Percentiles rank a stretch among this genome's conserved stretches.
phyloP scores from a whole-genome alignment of 2,113 vertebrate species.

The Xenopus tropicalis region DNA sequence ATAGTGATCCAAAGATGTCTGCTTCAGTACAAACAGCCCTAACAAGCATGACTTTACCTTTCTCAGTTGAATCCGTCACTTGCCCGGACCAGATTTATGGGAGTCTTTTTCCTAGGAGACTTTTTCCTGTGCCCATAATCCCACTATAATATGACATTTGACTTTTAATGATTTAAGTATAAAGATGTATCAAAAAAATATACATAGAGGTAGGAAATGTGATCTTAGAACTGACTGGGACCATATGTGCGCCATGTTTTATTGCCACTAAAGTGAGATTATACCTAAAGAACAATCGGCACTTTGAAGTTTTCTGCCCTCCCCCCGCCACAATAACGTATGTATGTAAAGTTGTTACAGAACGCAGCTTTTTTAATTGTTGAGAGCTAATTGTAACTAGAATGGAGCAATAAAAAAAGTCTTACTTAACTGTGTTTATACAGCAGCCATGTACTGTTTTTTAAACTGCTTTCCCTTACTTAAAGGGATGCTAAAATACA shows the following conservation, averaged over 20 bases:
- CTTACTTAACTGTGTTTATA: background rate
- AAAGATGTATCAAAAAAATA: conserved; percentile 55
- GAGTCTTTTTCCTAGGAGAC: conserved; percentile 59
- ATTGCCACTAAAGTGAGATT: conserved; percentile 58
- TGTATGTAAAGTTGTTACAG: background rate
- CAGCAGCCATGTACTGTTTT: background rate
- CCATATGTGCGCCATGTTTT: conserved; percentile 50
- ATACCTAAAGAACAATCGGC: conserved; percentile 57
- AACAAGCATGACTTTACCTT: conserved; percentile 71
- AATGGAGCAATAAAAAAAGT: conserved; percentile 1
- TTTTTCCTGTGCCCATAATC: conserved; percentile 39
- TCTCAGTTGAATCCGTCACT: conserved; percentile 67
- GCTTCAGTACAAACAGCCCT: conserved; percentile 68
- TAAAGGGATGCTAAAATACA: background rate
- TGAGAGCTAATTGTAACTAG: background rate
- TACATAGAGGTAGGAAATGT: background rate
- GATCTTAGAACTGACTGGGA: conserved; percentile 28
- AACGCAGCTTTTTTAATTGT: background rate
- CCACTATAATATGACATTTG: conserved; percentile 5
- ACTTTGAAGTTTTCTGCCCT: conserved; percentile 53
- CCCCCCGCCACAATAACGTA: background rate
- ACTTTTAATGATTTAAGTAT: conserved; percentile 48
- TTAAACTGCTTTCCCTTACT: background rate
- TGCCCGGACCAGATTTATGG: conserved; percentile 60
- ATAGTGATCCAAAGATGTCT: conserved; percentile 56